Base-by-base conservation (phyloP, 2,888 invertebrate genomes). In the Polymixis lichenea region DNA sequence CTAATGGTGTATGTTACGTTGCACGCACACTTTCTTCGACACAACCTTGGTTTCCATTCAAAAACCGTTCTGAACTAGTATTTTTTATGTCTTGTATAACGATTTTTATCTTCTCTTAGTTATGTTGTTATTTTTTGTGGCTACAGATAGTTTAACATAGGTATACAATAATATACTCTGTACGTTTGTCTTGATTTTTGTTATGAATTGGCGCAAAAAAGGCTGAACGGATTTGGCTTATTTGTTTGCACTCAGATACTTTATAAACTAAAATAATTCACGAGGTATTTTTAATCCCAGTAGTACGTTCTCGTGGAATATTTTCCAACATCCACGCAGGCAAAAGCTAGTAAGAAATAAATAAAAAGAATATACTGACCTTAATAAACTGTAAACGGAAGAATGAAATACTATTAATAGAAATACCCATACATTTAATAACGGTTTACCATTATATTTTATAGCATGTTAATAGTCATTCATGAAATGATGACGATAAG, bases 1-100 rank as follows among this genome's bases (percentile, higher is more conserved):
- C 51, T 60, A 46, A 61, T 68, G 82, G 77, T n/a, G 73, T 71
- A 32, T 58, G 32, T 85, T 68, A 77, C 82, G 15, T 65, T 56
- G 22, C 38, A 22, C 2, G 3, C 64, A 62, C 13, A 60, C 71
- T 82, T 82, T 85, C 82, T 71, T 73, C 25, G 17, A n/a, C 7
- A 8, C 15, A 22, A 53, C 49, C 8, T 46, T 58, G 15, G 15
- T 71, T 72, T 68, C 28, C 6, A 65, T 60, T 64, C 11, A 72
- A 73, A 25, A 64, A 62, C 11, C 55, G 75, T 46, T 55, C 0
- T 11, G 25, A 46, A 58, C 19, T 15, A 49, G 25, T 22, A 6
- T 1, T 28, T 22, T 80, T 17, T 15, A 62, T 19, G 15, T 55
- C 28, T 61, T 49, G 15, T 15, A 22, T 0, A 53, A 15, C 55